Evolutionary conservation across 1,140 invertebrate genomes (phyloP).

Genomic region (Hyphantria cunea): DNA sequence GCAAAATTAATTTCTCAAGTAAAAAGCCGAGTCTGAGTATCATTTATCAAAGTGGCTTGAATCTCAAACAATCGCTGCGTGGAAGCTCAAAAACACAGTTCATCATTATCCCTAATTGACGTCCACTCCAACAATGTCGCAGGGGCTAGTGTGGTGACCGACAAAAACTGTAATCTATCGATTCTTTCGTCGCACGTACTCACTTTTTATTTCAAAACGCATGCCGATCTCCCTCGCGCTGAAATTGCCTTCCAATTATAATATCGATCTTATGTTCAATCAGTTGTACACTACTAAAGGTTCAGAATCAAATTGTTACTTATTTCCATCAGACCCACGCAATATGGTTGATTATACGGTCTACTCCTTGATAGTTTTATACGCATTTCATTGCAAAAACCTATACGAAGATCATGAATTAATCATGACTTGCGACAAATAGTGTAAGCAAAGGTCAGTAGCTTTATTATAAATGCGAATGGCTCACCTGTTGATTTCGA

Average conservation of each 20-base stretch:
- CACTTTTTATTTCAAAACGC: slow-evolving; percentile 53
- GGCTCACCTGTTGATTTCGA: slow-evolving; percentile 61
- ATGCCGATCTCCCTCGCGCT: slow-evolving; percentile 42
- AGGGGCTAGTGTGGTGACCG: slow-evolving; percentile 44
- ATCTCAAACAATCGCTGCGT: slow-evolving; percentile 43
- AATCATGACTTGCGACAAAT: slow-evolving; percentile 72
- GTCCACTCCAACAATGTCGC: slow-evolving; percentile 59
- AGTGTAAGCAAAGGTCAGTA: slow-evolving; percentile 70
- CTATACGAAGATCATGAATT: slow-evolving; percentile 62
- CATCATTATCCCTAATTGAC: slow-evolving; percentile 74
- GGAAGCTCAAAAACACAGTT: slow-evolving; percentile 39
- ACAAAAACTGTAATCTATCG: slow-evolving; percentile 71
- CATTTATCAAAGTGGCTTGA: slow-evolving; percentile 32
- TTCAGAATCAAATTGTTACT: slow-evolving; percentile 9
- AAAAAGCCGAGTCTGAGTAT: slow-evolving; percentile 17
- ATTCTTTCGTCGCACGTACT: slow-evolving; percentile 55
- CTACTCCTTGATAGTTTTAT: no score
- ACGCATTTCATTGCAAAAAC: slow-evolving; percentile 62
- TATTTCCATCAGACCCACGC: slow-evolving; percentile 6
- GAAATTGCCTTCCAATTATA: slow-evolving; percentile 28
- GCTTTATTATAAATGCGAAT: slow-evolving; percentile 33
- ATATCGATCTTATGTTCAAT: slow-evolving; percentile 31
- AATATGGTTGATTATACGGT: slow-evolving; percentile 38
- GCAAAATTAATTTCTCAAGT: slow-evolving; percentile 26
- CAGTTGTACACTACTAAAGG: no score